Percentiles rank a stretch among this genome's conserved stretches.
These are phyloP conservation scores for Orussus abietinus DNA, from an alignment of 1,140 invertebrate species.

Conservation along the genomic window DNA sequence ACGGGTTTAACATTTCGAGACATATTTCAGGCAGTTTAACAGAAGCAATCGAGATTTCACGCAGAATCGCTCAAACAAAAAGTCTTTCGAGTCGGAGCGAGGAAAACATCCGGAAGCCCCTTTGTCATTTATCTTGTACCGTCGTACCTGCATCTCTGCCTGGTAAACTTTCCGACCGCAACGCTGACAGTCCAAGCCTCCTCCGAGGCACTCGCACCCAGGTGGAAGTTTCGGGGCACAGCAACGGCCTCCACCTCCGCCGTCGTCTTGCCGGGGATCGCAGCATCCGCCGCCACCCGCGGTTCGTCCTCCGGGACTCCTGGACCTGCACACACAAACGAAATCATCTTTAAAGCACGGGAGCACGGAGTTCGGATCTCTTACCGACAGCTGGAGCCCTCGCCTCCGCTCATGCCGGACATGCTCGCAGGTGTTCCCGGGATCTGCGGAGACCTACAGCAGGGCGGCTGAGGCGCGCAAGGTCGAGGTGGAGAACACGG, in stretches of 20 bases:
- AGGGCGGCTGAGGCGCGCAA: constrained; percentile 20
- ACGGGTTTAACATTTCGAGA: too few relatives aligned
- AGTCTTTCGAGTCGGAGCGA: too few relatives aligned
- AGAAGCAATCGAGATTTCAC: too few relatives aligned
- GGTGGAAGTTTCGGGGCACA: constrained; percentile 21
- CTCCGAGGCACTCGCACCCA: constrained; percentile 38
- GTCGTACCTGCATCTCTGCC: constrained; percentile 46
- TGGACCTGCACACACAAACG: constrained; percentile 13
- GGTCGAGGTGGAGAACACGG: constrained; percentile 25
- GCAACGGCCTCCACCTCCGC: constrained; percentile 2
- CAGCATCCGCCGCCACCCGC: constrained; percentile 7
- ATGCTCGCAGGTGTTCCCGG: constrained; percentile 12
- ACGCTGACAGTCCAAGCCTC: constrained; percentile 38
- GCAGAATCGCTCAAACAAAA: too few relatives aligned
- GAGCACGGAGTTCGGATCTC: constrained; percentile 10
- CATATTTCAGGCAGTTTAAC: too few relatives aligned
- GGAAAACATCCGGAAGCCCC: too few relatives aligned
- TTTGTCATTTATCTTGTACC: too few relatives aligned
- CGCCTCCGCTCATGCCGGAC: not conserved
- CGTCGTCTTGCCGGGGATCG: constrained; percentile 3
- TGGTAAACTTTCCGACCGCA: constrained; percentile 45
- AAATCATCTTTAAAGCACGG: constrained; percentile 12
- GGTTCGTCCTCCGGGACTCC: constrained; percentile 16
- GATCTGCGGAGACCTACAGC: constrained; percentile 14
- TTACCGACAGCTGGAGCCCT: constrained; percentile 23